Base-by-base conservation (phyloP, 2,888 invertebrate genomes). In the Liposcelis brunnea region DNA sequence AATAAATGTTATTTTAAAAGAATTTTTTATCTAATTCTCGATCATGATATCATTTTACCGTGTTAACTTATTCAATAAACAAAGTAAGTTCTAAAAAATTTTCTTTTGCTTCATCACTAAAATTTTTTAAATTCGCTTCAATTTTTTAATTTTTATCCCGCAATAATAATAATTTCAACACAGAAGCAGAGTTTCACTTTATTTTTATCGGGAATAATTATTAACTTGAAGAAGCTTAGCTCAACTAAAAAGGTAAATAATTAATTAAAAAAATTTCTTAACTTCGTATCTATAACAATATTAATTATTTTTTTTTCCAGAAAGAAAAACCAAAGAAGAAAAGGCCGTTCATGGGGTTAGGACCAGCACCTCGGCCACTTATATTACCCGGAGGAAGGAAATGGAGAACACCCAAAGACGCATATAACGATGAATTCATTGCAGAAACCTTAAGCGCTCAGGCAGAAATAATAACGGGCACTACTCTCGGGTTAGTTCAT, bases 381-480 rank as follows among this genome's bases (percentile, higher is more conserved):
- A 75, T 82, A 44, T 67, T 84, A 44, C 82, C 84, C 10, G 82
- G 83, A 18, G 84, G 84, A 5, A 69, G 82, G 34, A 73, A 73
- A 56, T 84, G 85, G 84, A 71, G 75, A 55, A 74, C 80, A 42
- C 85, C 90, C 2, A 78, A 85, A 57, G 86, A 87, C 56, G 80
- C 87, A 36, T 90, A 85, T 70, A 81, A 87, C 51, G 89, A 93
- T 53, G 80, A 85, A 56, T 80, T 82, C 65, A 85, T 94, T 47
- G 81, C 83, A 14, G 83, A 89, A 58, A 81, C 85, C 1, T 68
- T 93, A 51, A 77, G 80, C 48, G 77, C 80, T 5, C 90, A 89
- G 61, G 79, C 87, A 1, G 87, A 90, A 67, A 74, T 89, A 35
- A 78, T 93, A 49, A 74, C 79, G 46, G 86, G 87, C 52, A 80